phyloP scores from a whole-genome alignment of 2,888 invertebrate genomes.

The Cerastis leucographa region DNA sequence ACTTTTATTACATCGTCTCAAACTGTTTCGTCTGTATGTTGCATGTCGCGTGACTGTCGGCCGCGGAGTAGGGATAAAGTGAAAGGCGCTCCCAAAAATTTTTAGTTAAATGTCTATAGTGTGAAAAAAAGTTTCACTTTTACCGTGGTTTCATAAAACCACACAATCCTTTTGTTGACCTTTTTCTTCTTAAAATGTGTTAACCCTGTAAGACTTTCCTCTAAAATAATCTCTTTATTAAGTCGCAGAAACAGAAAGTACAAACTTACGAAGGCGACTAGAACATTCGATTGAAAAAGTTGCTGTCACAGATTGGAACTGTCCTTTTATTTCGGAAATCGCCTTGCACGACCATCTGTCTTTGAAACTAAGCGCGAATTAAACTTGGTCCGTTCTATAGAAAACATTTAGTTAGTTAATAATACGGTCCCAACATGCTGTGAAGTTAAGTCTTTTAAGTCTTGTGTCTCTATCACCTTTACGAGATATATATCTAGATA shows the following conservation, averaged over 20 bases:
- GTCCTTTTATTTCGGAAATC: conserved; percentile 53
- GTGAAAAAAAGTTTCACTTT: too few relatives aligned
- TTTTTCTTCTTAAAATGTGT: background rate
- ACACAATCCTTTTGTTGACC: too few relatives aligned
- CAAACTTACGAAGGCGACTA: conserved; percentile 4
- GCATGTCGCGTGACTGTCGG: too few relatives aligned
- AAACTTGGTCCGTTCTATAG: conserved; percentile 49
- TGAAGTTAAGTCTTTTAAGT: background rate
- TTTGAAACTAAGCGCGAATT: conserved; percentile 53
- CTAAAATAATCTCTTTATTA: conserved; percentile 3
- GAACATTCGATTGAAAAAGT: conserved; percentile 64
- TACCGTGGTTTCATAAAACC: too few relatives aligned
- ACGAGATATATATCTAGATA: too few relatives aligned
- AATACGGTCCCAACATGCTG: background rate
- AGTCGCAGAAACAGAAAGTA: background rate
- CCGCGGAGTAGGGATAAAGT: too few relatives aligned
- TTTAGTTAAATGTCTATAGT: too few relatives aligned
- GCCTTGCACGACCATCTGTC: conserved; percentile 48
- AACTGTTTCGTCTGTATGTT: too few relatives aligned
- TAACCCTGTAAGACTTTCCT: background rate
- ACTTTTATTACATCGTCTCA: too few relatives aligned
- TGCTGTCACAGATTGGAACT: conserved; percentile 47
- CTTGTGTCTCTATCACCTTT: background rate
- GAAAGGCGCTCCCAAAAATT: too few relatives aligned
- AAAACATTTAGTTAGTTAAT: conserved; percentile 34